Percentiles rank a stretch among this genome's conserved stretches.
These are phyloP conservation scores for Drosophila oshimai DNA, from an alignment of 1,140 invertebrate species.

Conservation along the genomic window DNA sequence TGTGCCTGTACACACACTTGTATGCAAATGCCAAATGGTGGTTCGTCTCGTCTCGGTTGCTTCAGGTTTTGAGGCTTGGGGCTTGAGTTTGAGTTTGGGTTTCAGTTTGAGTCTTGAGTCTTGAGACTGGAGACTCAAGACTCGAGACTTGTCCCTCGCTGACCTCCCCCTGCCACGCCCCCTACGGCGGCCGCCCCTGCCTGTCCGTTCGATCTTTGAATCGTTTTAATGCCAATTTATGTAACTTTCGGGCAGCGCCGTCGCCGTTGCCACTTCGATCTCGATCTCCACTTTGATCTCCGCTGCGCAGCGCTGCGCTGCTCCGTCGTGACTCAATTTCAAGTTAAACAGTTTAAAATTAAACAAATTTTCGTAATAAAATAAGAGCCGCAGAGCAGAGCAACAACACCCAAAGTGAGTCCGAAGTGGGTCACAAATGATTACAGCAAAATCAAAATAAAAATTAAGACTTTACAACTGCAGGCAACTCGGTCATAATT, in stretches of 20 bases:
- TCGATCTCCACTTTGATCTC: constrained; percentile 18
- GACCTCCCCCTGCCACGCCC: not conserved
- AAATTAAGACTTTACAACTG: constrained; percentile 22
- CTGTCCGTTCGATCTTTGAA: constrained; percentile 60
- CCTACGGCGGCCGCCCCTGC: too few relatives aligned
- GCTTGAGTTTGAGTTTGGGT: not conserved
- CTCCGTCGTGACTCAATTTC: constrained; percentile 72
- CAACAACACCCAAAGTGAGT: constrained; percentile 38
- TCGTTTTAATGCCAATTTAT: constrained; percentile 79
- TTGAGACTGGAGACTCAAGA: too few relatives aligned
- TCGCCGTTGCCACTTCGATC: constrained; percentile 8
- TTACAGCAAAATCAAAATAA: constrained; percentile 45
- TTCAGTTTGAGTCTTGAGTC: not conserved
- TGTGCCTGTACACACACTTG: constrained; percentile 18
- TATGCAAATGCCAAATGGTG: constrained; percentile 75
- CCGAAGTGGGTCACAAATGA: constrained; percentile 67
- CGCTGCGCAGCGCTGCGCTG: not conserved
- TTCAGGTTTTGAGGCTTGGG: constrained; percentile 46
- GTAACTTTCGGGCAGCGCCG: constrained; percentile 68
- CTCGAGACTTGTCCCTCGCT: constrained; percentile 2
- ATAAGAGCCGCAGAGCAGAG: constrained; percentile 27
- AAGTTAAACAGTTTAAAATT: constrained; percentile 78
- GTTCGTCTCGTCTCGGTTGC: constrained; percentile 56
- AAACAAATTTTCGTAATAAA: constrained; percentile 78
- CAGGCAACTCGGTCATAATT: constrained; percentile 56